Percentiles rank a stretch among this genome's conserved stretches.
These are phyloP conservation scores for Nipponia nippon DNA, from an alignment of 2,113 vertebrate species.

Conservation along the genomic window DNA sequence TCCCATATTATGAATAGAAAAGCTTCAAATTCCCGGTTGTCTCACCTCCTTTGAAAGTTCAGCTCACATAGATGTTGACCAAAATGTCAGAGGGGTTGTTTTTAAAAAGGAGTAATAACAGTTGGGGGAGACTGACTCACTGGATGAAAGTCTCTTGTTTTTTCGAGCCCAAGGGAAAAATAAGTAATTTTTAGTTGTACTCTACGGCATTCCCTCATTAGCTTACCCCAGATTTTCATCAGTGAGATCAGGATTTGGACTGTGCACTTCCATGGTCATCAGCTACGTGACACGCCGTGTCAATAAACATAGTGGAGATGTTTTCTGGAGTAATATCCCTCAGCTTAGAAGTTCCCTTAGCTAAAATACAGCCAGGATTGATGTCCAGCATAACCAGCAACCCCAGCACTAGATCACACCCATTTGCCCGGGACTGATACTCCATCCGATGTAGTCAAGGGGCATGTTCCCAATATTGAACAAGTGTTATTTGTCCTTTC, in stretches of 20 bases:
- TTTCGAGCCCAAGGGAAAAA: constrained; percentile 7
- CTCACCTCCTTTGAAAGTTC: neutral
- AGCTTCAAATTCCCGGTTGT: neutral
- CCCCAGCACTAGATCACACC: neutral
- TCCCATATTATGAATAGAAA: neutral
- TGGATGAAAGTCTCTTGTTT: neutral
- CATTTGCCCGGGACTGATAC: neutral
- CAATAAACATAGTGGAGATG: neutral
- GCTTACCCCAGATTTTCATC: constrained; percentile 13
- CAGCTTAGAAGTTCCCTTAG: neutral
- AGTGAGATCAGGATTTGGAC: constrained; percentile 33
- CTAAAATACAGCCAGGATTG: neutral
- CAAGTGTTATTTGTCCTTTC: neutral
- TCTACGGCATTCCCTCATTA: neutral
- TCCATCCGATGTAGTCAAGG: neutral
- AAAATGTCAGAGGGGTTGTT: constrained; percentile 39
- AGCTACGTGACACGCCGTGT: neutral
- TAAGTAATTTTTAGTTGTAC: neutral
- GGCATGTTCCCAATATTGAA: neutral
- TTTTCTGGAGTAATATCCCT: neutral
- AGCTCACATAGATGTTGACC: neutral
- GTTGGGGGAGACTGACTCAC: constrained; percentile 39
- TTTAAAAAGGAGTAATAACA: constrained; percentile 18
- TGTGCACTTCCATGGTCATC: neutral
- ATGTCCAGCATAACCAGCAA: neutral